Evolutionary conservation across 53 echinoderm and acorn worm genomes (phyloP), one percentile per base, ranked within the genome.

Genomic region (Patiria pectinifera): DNA sequence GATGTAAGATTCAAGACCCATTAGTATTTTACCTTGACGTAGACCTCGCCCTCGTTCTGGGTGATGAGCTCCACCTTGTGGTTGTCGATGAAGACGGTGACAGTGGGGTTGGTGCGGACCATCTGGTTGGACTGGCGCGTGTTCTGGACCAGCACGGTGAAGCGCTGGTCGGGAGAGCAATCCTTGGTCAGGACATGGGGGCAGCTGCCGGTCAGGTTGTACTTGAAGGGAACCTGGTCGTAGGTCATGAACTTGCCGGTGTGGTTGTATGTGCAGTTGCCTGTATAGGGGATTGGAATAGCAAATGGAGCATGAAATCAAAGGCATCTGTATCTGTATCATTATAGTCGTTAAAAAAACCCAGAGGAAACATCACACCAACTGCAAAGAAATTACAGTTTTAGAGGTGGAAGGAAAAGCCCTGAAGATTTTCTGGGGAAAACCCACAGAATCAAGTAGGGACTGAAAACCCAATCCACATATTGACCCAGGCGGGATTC

Each of bases 91-190:
- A 81, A 92, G 49, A 95, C 66, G 15, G 82, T 85, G 45, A 85
- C 84, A 4, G 79, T 82, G 85, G 93, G 89, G 11, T 22, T 80
- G 25, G 78, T 80, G 69, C 60, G 75, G 61, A 95, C 79, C 19
- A 83, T 47, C 48, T 24, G n/a, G 70, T 80, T 87, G 69, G 76
- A 23, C 47, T 87, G 46, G 21, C 92, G 87, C 5, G 84, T 76
- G 91, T 95, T 95, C 90, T 95, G 95, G 45, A 95, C 85, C 79
- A 95, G 91, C 35, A 95, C 95, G 80, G 92, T 92, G 93, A 95
- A 95, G 71, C 93, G 95, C 85, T 95, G 84, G 48, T 93, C 81
- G 49, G 93, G 89, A 4, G 95, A 95, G 95, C 95, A 95, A 76
- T 95, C 95, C 79, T 91, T 92, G 63, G 90, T 89, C 83, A 95